Evolutionary conservation across 2,113 vertebrate genomes (phyloP).

Genomic region (Aegotheles bennettii): DNA sequence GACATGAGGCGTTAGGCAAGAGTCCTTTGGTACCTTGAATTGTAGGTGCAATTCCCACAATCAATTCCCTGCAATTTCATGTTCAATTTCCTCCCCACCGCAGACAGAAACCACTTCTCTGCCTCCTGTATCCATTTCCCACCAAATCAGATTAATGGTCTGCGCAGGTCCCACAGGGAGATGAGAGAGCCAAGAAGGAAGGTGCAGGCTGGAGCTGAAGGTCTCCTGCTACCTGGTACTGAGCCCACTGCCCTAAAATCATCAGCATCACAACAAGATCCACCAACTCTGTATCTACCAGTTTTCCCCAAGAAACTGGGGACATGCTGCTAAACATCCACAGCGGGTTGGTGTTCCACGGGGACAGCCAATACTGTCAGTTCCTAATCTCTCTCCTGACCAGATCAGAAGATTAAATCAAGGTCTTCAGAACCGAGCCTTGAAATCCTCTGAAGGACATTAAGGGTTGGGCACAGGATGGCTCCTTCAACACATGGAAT

Average conservation of each 20-base stretch:
- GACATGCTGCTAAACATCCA: neutral
- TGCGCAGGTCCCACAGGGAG: neutral
- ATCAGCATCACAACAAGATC: rapidly evolving
- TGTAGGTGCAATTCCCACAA: neutral
- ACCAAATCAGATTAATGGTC: neutral
- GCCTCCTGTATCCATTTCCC: neutral
- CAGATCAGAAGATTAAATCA: neutral
- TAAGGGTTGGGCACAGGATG: rapidly evolving
- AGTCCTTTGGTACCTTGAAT: neutral
- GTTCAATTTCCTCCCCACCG: neutral
- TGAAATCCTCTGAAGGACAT: neutral
- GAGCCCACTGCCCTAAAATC: neutral
- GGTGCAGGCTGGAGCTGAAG: neutral
- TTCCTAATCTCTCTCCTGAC: neutral
- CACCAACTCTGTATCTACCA: rapidly evolving
- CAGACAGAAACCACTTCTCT: neutral
- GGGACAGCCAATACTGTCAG: too few relatives aligned
- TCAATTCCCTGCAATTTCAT: neutral
- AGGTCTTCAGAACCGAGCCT: neutral
- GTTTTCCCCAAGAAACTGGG: neutral
- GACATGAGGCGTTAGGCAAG: neutral
- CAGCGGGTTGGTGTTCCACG: rapidly evolving
- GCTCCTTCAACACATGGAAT: rapidly evolving
- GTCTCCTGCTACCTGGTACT: rapidly evolving
- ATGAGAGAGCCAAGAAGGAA: rapidly evolving